A percentile compares a stretch with the other conserved stretches of the same genome.
These are phyloP conservation scores for Reticulitermes speratus DNA, from an alignment of 1,140 invertebrate genomes.

Conservation along the genomic window DNA sequence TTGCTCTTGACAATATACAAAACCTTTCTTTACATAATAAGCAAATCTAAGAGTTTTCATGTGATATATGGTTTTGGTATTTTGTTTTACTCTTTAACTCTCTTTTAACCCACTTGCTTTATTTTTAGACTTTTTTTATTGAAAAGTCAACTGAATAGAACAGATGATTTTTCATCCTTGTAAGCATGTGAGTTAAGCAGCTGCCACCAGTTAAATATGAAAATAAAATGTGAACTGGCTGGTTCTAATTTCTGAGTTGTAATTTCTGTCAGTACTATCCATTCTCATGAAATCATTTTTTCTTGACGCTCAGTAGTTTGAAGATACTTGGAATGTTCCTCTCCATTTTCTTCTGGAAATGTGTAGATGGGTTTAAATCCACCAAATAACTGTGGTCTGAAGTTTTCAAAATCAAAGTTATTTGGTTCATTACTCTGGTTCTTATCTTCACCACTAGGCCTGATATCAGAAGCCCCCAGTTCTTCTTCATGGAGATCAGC, in stretches of 20 bases:
- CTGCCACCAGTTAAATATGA: background rate
- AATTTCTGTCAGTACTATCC: background rate
- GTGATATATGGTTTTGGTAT: too few relatives aligned
- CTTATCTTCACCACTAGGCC: background rate
- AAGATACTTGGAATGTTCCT: background rate
- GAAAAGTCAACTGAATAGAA: too few relatives aligned
- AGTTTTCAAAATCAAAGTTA: conserved; percentile 63
- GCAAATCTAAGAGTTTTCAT: too few relatives aligned
- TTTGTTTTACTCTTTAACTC: too few relatives aligned
- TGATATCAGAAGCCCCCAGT: background rate
- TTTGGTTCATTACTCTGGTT: conserved; percentile 35
- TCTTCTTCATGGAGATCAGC: conserved; percentile 23
- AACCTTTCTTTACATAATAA: too few relatives aligned
- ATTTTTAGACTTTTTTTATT: too few relatives aligned
- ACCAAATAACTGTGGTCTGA: conserved; percentile 66
- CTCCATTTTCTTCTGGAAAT: conserved; percentile 25
- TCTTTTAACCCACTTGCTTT: too few relatives aligned
- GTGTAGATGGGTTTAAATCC: conserved; percentile 67
- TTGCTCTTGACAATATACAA: too few relatives aligned
- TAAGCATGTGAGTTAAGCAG: background rate
- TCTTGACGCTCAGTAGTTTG: conserved; percentile 26
- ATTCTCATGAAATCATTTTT: background rate
- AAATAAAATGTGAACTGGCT: background rate
- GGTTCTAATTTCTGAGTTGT: too few relatives aligned
- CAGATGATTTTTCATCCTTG: background rate